Conservation (phyloP, 2,888 invertebrate species). For the Campopleginae sp. region DNA sequence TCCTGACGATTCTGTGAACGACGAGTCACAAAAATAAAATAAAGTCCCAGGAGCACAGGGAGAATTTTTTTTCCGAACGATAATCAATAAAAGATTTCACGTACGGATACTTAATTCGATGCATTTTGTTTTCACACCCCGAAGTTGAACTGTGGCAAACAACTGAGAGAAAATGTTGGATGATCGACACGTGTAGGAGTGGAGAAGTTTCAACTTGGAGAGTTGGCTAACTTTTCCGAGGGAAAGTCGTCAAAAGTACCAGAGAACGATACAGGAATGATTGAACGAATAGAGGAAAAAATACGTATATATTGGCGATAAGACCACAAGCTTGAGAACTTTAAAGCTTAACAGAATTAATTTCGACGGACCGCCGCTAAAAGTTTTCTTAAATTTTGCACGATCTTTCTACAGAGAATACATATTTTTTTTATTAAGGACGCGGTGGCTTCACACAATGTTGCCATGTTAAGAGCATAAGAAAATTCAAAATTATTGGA, state of each 20-base stretch:
- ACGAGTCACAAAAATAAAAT: background rate
- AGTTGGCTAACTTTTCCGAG: background rate
- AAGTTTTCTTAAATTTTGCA: background rate
- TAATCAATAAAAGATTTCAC: background rate
- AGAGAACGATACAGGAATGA: background rate
- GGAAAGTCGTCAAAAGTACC: background rate
- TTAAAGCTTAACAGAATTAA: background rate
- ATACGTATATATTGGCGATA: background rate
- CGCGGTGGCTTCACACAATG: too few relatives aligned
- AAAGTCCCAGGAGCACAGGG: background rate
- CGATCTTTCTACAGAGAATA: background rate
- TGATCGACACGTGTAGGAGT: background rate
- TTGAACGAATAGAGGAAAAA: background rate
- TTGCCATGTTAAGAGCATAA: too few relatives aligned
- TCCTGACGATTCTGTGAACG: too few relatives aligned
- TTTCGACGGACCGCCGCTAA: background rate
- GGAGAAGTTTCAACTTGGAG: background rate
- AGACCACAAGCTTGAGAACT: background rate
- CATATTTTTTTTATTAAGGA: background rate
- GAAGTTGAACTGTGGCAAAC: background rate
- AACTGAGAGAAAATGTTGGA: background rate
- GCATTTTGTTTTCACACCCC: background rate
- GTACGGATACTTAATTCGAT: background rate
- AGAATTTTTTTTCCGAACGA: background rate
- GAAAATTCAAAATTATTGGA: too few relatives aligned